Evolutionary conservation across 2,888 invertebrate genomes (phyloP).

Genomic region (Hyposoter didymator): DNA sequence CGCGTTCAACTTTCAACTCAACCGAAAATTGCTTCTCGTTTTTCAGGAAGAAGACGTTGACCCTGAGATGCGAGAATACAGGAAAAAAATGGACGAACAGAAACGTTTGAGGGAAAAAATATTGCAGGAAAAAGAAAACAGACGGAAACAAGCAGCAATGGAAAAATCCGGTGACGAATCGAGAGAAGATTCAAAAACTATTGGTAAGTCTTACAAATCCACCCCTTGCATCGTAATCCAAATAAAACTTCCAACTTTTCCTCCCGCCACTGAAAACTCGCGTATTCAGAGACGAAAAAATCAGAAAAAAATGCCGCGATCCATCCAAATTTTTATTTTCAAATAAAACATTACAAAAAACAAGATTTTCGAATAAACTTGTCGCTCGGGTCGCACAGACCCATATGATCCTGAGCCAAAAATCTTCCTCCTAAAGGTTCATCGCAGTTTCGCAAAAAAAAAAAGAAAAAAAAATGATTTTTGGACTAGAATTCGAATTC

Average conservation of each 20-base stretch:
- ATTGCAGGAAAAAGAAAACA: constrained; percentile 84
- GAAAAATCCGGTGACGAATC: constrained; percentile 78
- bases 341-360: neutral
- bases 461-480: neutral
- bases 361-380: neutral
- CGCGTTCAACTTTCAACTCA: neutral
- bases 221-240: no score
- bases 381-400: no score
- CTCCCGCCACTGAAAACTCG: no score
- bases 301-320: no score
- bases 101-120: constrained; percentile 84
- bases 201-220: constrained; percentile 67
- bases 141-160: constrained; percentile 83
- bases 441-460: neutral
- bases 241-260: neutral
- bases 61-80: constrained; percentile 84
- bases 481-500: no score
- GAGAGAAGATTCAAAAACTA: constrained; percentile 69
- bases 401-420: no score
- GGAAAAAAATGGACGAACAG: constrained; percentile 84
- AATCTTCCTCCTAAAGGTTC: no score
- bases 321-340: no score
- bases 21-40: neutral
- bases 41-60: constrained; percentile 80
- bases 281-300: no score